Percentiles rank a stretch among this genome's conserved stretches.
These are phyloP conservation scores for Cataglyphis cursor DNA, from an alignment of 2,888 invertebrate genomes.

Conservation along the genomic window DNA sequence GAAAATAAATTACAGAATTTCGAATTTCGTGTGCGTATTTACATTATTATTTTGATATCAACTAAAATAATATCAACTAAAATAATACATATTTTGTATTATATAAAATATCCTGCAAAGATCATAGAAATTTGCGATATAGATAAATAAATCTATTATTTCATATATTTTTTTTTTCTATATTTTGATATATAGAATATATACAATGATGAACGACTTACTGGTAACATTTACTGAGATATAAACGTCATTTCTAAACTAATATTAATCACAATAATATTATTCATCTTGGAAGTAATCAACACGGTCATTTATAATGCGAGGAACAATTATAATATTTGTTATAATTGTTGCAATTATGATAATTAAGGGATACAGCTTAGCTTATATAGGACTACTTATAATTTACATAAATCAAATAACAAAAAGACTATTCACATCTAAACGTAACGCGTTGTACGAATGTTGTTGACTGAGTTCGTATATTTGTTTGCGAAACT, in stretches of 20 bases:
- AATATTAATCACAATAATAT: slow-evolving; percentile 23
- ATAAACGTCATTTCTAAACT: slow-evolving; percentile 19
- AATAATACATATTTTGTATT: not conserved
- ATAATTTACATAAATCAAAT: slow-evolving; percentile 32
- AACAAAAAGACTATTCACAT: slow-evolving; percentile 29
- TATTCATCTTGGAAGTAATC: slow-evolving; percentile 9
- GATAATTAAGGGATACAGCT: not conserved
- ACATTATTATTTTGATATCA: not conserved
- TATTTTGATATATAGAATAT: not conserved
- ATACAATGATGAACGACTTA: not conserved
- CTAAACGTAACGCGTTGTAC: not conserved
- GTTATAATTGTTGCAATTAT: not conserved
- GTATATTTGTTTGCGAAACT: not conserved
- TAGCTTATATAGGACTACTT: slow-evolving; percentile 10
- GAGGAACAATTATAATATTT: not conserved
- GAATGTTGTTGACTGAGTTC: slow-evolving; percentile 7
- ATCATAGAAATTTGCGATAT: not conserved
- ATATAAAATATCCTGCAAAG: not conserved
- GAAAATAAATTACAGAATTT: not conserved
- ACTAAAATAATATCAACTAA: not conserved
- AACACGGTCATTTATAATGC: not conserved
- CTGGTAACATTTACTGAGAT: slow-evolving; percentile 26
- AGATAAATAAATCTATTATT: not conserved
- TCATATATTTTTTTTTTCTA: not conserved
- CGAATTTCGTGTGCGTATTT: not conserved